Base-by-base conservation (phyloP, 2,797 vertebrate species). In the Anguilla marmorata region DNA sequence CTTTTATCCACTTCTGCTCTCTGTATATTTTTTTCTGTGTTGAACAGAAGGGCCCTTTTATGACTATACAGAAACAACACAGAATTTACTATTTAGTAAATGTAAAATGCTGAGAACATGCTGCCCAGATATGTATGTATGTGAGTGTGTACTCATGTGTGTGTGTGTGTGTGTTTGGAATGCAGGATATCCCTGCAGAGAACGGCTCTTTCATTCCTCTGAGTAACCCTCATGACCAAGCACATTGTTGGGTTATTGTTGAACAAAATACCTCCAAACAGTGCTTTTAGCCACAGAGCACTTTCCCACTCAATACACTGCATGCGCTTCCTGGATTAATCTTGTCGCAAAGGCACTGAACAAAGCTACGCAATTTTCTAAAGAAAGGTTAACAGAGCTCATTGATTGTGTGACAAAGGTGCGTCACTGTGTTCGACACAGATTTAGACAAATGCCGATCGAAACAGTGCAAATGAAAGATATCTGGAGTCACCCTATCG, bases 21-120 rank as follows among this genome's bases (percentile, higher is more conserved):
- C 94, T 88, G 76, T 84, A 58, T 90, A 89, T 90, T 91, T 85
- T 74, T 90, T 90, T 50, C 85, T 90, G 91, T 92, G 92, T 93
- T 93, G 89, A 90, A 92, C 91, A 86, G 72, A 87, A 90, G 90
- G 72, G 41, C 84, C 89, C 92, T 90, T 91, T 93, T 93, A 92
- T 92, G 7, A 90, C 88, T 93, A 92, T 95, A 93, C 94, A 94
- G 54, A 56, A 56, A 56, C 54, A 56, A 56, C 54, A 7, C 21
- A 27, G 63, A 66, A 66, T 66, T 52, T 12, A 52, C 50, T 52
- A 66, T 27, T 27, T n/a, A 66, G 21, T 27, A 21, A 5, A 66
- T 66, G 63, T 66, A 66, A 66, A 27, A 56, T n/a, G n/a, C 8
- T 24, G 4, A 12, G 8, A 24, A n/a, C 63, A 66, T 66, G n/a